Evolutionary conservation across 1,140 invertebrate species (phyloP), one percentile per base, ranked within the genome.

Genomic region (Papilio dardanus): DNA sequence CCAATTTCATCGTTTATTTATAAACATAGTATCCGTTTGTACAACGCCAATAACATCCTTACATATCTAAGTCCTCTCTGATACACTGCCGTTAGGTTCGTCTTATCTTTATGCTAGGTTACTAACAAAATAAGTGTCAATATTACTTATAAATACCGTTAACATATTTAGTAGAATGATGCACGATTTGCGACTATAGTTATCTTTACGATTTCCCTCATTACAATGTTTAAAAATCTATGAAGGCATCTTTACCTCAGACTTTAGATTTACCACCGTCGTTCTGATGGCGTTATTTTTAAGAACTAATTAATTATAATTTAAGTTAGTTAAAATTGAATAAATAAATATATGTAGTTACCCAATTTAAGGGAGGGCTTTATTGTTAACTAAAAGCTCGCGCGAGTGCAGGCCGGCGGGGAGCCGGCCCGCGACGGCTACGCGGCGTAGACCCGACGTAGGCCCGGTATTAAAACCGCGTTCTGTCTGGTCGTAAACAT

Each of bases 181-280:
- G 90, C 89, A 88, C 88, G 83, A 87, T 83, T 87, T 86, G 86
- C 88, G 83, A 85, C 87, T 88, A 87, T 81, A 87, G 77, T 86
- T 86, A 85, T 81, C 85, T 85, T 90, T 87, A 91, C 86, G 84
- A 85, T 88, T 90, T 82, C 84, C 84, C 82, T 86, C 88, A 83
- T 86, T 91, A 89, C 81, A 85, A 71, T 82, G 86, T 89, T 92
- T 92, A 90, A 91, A 92, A 90, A 92, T 93, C 92, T 93, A 93
- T 88, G 90, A 93, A 93, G 92, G 92, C 92, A 93, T 93, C 91
- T 91, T 92, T 88, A 93, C 92, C 92, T 93, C 92, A 93, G 92
- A 93, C 92, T 93, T 93, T 91, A 92, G 90, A 91, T 91, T 93
- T 91, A 85, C 88, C 91, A 90, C 90, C 91, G 81, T 89, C 89